Base-by-base conservation (phyloP, 2,888 invertebrate species). In the Thelaira solivaga region DNA sequence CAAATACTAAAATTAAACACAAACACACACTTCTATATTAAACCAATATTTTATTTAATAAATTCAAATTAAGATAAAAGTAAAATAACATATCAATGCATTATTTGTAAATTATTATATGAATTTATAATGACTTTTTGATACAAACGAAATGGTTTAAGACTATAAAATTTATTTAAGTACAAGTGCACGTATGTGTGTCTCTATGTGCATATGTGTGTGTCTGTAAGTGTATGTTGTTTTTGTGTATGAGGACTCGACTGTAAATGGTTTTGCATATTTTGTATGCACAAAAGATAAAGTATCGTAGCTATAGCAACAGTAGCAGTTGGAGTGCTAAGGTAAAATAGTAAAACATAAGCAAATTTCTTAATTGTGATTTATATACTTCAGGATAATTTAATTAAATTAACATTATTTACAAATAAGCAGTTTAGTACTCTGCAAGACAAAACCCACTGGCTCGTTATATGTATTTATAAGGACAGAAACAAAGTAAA, bases 321-420 rank as follows among this genome's bases (percentile, higher is more conserved):
- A 68, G 20, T 13, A 34, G 10, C 29, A n/a, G 26, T 26, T 13
- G 36, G 5, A 16, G 13, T 39, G 41, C 31, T 39, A 41, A 41
- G 47, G 20, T 49, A 10, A 49, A 65, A 73, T 65, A 18, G 2
- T 45, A 13, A 64, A 62, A 43, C 26, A 41, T 64, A 69, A 69
- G 16, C 62, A 75, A 59, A 49, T 20, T 43, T 59, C 16, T 5
- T 43, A 24, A 29, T 39, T 51, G 41, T 64, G 43, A 73, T 64
- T 73, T 73, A 68, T 51, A n/a, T 51, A 59, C 57, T 73, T 64
- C 39, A 24, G 45, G 43, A 59, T 73, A 51, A 57, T 68, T 68
- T 73, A 73, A 78, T 78, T 69, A 73, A 69, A 62, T 51, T 53
- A 59, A 41, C 51, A 59, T 73, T 69, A 69, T 64, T 73, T 47